Evolutionary conservation across 2,888 invertebrate genomes (phyloP).

Genomic region (Sarcophaga variegata): DNA sequence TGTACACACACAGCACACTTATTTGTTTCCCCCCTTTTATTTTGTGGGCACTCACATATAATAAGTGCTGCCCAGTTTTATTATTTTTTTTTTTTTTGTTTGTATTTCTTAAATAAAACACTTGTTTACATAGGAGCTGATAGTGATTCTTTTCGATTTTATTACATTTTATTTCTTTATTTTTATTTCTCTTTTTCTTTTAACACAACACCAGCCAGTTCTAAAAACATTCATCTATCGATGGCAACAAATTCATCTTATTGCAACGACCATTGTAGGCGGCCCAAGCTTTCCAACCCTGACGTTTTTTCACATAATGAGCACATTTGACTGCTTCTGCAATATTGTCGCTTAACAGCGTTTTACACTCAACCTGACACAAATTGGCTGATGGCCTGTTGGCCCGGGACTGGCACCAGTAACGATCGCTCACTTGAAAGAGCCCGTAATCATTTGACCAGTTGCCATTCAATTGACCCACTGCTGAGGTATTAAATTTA

Average conservation of each 20-base stretch:
- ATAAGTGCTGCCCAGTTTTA: not conserved
- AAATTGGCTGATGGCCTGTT: slow-evolving; percentile 71
- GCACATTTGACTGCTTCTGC: slow-evolving; percentile 73
- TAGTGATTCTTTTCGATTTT: slow-evolving; percentile 45
- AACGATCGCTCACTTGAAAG: slow-evolving; percentile 77
- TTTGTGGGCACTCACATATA: not conserved
- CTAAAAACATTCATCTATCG: slow-evolving; percentile 68
- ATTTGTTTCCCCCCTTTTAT: not conserved
- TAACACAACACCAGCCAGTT: not conserved
- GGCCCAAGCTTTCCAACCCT: slow-evolving; percentile 76
- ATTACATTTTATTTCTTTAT: slow-evolving; percentile 34
- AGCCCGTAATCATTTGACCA: slow-evolving; percentile 80
- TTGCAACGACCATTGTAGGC: slow-evolving; percentile 71
- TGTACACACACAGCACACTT: not conserved
- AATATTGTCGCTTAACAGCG: slow-evolving; percentile 72
- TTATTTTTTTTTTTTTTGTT: not conserved
- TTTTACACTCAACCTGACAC: slow-evolving; percentile 74
- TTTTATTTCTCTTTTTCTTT: slow-evolving; percentile 1
- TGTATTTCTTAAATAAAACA: slow-evolving; percentile 43
- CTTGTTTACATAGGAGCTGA: slow-evolving; percentile 40
- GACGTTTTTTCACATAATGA: slow-evolving; percentile 72
- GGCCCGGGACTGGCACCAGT: slow-evolving; percentile 75
- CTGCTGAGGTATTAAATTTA: slow-evolving; percentile 79
- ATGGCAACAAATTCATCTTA: slow-evolving; percentile 56
- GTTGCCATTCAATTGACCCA: slow-evolving; percentile 81